Conservation (phyloP, 2,113 vertebrate genomes). For the Natator depressus region DNA sequence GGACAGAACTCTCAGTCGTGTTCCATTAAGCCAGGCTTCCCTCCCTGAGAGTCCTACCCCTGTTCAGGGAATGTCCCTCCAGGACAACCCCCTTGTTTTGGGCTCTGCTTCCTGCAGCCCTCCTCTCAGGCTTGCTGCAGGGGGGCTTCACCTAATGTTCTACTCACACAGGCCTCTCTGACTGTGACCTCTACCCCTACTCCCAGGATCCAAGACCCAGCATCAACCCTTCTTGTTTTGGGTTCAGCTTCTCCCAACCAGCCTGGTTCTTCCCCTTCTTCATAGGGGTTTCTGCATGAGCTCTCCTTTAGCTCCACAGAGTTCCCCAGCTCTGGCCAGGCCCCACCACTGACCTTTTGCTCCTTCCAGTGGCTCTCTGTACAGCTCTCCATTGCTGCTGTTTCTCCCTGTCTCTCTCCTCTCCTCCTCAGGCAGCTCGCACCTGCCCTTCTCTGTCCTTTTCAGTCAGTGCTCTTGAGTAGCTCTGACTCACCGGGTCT, state of each 20-base stretch:
- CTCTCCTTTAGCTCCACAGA: not conserved
- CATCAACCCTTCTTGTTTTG: not conserved
- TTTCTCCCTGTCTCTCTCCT: not conserved
- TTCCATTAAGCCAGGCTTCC: too few relatives aligned
- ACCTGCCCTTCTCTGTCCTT: not conserved
- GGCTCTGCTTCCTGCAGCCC: not conserved
- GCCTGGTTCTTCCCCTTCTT: not conserved
- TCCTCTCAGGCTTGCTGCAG: not conserved
- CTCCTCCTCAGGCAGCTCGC: too few relatives aligned
- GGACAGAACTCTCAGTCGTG: not conserved
- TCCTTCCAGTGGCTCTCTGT: not conserved
- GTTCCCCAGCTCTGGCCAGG: not conserved
- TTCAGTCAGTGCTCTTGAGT: not conserved
- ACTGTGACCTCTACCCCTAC: not conserved
- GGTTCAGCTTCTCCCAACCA: not conserved
- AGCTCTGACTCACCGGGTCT: not conserved
- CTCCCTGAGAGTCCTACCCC: too few relatives aligned
- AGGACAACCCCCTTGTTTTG: too few relatives aligned
- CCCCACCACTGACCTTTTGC: too few relatives aligned
- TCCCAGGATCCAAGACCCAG: not conserved
- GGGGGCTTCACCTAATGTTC: not conserved
- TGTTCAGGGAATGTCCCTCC: too few relatives aligned
- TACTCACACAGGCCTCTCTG: not conserved
- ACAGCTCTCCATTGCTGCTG: not conserved
- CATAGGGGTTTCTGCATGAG: not conserved